Conservation (phyloP, 2,888 invertebrate species). For the Coremacera marginata region DNA sequence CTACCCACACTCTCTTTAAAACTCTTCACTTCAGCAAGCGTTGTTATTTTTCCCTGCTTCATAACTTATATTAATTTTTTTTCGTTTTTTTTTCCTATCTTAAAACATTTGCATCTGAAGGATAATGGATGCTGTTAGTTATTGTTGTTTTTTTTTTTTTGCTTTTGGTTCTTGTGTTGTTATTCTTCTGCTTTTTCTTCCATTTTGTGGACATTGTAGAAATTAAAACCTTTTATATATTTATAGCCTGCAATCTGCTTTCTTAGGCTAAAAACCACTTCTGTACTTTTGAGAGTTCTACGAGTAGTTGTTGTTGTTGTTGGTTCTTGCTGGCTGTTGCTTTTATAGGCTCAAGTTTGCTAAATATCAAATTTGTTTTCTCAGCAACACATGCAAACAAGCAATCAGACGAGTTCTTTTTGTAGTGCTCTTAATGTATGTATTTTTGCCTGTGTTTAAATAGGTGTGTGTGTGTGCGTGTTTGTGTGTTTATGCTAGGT, state of each 20-base stretch:
- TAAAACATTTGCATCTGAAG: conserved; percentile 37
- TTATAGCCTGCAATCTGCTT: conserved; percentile 22
- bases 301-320: not conserved
- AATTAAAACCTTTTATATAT: conserved; percentile 30
- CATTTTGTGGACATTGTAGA: not conserved
- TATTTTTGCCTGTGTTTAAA: not conserved
- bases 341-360: conserved; percentile 2
- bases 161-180: not conserved
- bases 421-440: not conserved
- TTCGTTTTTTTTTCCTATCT: not conserved
- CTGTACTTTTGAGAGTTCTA: conserved; percentile 5
- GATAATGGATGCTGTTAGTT: conserved; percentile 38
- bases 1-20: not conserved
- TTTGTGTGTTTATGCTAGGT: not conserved
- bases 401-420: conserved; percentile 31
- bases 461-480: not conserved
- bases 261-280: conserved; percentile 12
- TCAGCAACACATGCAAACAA: conserved; percentile 23
- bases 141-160: conserved; percentile 1
- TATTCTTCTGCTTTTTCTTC: not conserved
- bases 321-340: conserved; percentile 10
- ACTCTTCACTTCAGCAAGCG: not conserved
- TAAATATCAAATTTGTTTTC: conserved; percentile 24
- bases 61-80: not conserved
- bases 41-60: not conserved